phyloP scores from a whole-genome alignment of 2,797 vertebrate genomes.

The Hippopotamyrus pictus region DNA sequence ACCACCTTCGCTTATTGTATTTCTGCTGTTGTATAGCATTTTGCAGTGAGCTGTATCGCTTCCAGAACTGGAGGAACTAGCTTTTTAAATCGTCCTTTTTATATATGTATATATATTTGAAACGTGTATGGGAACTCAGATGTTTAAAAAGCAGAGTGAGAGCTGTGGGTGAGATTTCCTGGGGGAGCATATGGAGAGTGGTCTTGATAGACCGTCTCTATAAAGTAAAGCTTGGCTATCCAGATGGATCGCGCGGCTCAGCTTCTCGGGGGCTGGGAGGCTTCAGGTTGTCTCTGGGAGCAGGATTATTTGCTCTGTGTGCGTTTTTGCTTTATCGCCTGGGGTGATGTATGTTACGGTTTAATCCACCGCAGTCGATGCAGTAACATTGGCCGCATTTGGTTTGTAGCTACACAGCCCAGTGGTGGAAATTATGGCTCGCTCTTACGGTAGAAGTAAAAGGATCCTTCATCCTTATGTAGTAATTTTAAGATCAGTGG shows the following conservation, averaged over 20 bases:
- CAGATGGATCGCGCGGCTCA: slow-evolving; percentile 52
- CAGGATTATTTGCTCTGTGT: background rate
- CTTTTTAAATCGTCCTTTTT: background rate
- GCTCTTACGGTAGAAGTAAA: background rate
- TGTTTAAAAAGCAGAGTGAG: background rate
- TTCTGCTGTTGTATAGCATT: background rate
- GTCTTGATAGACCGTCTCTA: slow-evolving; percentile 19
- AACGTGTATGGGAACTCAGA: slow-evolving; percentile 17
- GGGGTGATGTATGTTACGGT: background rate
- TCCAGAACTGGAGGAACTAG: background rate
- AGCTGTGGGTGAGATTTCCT: slow-evolving; percentile 31
- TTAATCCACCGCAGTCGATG: background rate
- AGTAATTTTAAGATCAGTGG: background rate
- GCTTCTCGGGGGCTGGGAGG: slow-evolving; percentile 31
- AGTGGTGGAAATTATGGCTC: background rate
- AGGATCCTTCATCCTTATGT: background rate
- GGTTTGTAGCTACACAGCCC: background rate
- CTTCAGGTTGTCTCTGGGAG: slow-evolving; percentile 34
- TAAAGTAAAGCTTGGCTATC: slow-evolving; percentile 21
- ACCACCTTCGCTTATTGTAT: background rate
- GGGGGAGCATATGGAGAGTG: slow-evolving; percentile 49
- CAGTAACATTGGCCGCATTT: background rate
- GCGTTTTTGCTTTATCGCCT: background rate
- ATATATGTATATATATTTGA: background rate
- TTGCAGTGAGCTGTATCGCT: background rate